Evolutionary conservation across 2,113 vertebrate species (phyloP), one percentile per base, ranked within the genome.

Genomic region (Thermophis baileyi): DNA sequence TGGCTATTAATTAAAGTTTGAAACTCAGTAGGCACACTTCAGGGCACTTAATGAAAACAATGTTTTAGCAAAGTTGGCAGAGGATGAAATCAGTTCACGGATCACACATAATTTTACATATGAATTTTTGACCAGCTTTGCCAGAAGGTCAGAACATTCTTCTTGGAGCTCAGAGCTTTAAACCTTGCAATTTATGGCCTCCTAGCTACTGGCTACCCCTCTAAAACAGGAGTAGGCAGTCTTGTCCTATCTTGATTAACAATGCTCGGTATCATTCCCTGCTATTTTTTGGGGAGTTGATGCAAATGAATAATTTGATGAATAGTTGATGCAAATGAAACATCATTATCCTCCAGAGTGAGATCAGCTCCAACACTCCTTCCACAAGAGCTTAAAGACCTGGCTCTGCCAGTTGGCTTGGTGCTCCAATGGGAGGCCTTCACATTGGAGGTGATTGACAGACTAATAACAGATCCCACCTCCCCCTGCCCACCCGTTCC

Each of bases 1-100:
- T 53, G 57, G 22, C 27, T 69, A 92, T 88, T 92, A 92, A 92
- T 69, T 92, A 92, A 81, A 69, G 12, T 88, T 22, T 88, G 18
- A 35, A 51, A 35, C 35, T 88, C 86, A 24, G 24, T 89, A 25
- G 35, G 57, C 55, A 50, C 18, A 69, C 74, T 44, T 63, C 8
- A 12, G 47, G 60, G 91, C 54, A 57, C 53, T 87, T 54, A 87
- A 60, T 60, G 24, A 87, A 91, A 87, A 63, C 18, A 55, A 87
- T 0, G 53, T 91, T 91, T n/a, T 20, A 54, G 22, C 40, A 30
- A 57, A 51, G 27, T n/a, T 51, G 47, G 87, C 88, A 89, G 88
- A 44, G 24, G 24, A 57, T 46, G 40, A 89, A 44, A 51, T 60
- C 57, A 63, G 18, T 8, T 6, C 35, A 6, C n/a, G 50, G 35